These are phyloP conservation scores for Anableps anableps DNA, from an alignment of 2,797 vertebrate species.

Conservation along the genomic window DNA sequence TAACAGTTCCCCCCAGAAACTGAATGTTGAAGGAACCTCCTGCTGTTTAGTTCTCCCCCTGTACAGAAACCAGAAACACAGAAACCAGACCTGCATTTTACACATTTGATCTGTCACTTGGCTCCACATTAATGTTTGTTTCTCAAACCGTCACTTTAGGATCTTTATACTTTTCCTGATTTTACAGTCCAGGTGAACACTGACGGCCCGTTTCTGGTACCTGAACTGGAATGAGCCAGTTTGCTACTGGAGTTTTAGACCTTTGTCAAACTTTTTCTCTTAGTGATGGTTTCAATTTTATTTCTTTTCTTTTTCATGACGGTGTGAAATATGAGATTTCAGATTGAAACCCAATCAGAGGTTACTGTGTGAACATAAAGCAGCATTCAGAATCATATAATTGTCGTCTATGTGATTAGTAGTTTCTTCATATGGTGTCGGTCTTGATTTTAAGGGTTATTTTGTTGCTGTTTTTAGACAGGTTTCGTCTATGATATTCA, in stretches of 20 bases:
- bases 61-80: too few species aligned
- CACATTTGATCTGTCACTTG: neutral
- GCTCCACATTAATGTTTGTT: neutral
- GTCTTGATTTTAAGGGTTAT: neutral
- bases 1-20: neutral
- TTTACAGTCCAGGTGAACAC: too few species aligned
- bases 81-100: too few species aligned
- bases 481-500: neutral
- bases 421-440: neutral
- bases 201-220: neutral
- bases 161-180: neutral
- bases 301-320: neutral
- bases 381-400: neutral
- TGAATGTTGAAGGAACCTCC: neutral
- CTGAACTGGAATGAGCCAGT: neutral
- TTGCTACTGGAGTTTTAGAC: neutral
- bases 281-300: neutral
- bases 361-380: neutral
- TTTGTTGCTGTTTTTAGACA: neutral
- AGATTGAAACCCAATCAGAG: neutral
- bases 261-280: neutral
- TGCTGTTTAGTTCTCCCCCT: neutral
- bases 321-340: neutral
- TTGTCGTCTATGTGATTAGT: neutral
- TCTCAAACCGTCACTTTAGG: neutral